phyloP scores from a whole-genome alignment of 2,113 vertebrate species.

The Sinocyclocheilus grahami region DNA sequence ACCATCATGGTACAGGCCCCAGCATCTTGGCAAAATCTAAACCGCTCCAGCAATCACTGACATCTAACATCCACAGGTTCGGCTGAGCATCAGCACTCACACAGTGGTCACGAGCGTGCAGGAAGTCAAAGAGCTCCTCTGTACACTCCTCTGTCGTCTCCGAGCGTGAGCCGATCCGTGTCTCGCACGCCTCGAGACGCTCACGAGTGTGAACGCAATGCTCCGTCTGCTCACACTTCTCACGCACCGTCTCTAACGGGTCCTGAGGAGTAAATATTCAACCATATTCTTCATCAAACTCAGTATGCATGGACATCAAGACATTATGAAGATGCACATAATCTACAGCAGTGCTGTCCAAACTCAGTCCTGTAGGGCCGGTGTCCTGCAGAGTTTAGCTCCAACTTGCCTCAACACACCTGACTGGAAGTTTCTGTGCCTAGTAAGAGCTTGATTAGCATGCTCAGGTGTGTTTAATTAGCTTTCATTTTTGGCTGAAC shows the following conservation, averaged over 20 bases:
- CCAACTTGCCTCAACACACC: too few species aligned
- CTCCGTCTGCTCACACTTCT: slow-evolving; percentile 83
- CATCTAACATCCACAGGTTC: background rate
- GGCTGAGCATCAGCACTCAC: slow-evolving; percentile 70
- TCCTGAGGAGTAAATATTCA: slow-evolving; percentile 73
- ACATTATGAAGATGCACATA: background rate
- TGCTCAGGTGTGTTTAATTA: too few species aligned
- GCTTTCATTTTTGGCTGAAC: too few species aligned
- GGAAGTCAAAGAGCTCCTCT: slow-evolving; percentile 95
- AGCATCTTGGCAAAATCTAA: background rate
- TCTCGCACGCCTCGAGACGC: slow-evolving; percentile 81
- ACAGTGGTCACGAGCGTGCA: slow-evolving; percentile 94
- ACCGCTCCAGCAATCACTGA: background rate
- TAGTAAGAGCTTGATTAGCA: too few species aligned
- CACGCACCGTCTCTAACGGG: slow-evolving; percentile 82
- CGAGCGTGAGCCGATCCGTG: slow-evolving; percentile 84
- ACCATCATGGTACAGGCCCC: too few species aligned
- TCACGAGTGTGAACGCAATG: slow-evolving; percentile 83
- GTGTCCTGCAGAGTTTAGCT: too few species aligned
- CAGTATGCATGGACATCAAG: background rate
- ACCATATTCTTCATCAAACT: background rate
- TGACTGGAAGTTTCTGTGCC: too few species aligned
- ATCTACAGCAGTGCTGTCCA: background rate
- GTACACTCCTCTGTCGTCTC: slow-evolving; percentile 87
- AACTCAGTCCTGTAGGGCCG: too few species aligned